Evolutionary conservation across 2,888 invertebrate genomes (phyloP).

Genomic region (Leptinotarsa peninsularis): DNA sequence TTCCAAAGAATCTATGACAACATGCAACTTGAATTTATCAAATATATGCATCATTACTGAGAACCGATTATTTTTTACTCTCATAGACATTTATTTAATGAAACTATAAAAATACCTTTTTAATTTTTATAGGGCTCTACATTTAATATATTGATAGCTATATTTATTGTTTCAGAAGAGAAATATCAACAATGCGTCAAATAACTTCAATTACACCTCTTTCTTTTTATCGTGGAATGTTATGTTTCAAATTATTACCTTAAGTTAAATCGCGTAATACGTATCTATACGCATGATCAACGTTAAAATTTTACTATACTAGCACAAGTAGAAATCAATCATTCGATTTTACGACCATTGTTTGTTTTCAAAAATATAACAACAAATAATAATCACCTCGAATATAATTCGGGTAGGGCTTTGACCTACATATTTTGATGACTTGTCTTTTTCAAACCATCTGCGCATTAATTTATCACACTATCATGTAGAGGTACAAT

Average conservation of each 20-base stretch:
- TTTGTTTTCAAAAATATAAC: slow-evolving; percentile 7
- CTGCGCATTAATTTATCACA: neutral
- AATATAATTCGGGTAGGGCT: neutral
- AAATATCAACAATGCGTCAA: too few relatives aligned
- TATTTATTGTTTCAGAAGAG: too few relatives aligned
- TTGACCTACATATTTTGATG: slow-evolving; percentile 12
- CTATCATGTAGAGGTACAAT: neutral
- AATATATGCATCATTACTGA: too few relatives aligned
- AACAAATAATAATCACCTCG: slow-evolving; percentile 4
- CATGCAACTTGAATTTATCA: too few relatives aligned
- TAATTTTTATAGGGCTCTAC: too few relatives aligned
- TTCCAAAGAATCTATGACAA: too few relatives aligned
- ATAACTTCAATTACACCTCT: too few relatives aligned
- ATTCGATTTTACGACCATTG: slow-evolving; percentile 2
- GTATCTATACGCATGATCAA: neutral
- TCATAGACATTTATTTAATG: too few relatives aligned
- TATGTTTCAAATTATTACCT: neutral
- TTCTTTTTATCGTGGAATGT: too few relatives aligned
- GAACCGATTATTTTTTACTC: too few relatives aligned
- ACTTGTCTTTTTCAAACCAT: neutral
- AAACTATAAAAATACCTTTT: too few relatives aligned
- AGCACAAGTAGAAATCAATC: neutral
- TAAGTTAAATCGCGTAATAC: neutral
- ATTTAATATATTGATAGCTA: too few relatives aligned
- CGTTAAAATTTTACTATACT: neutral